Evolutionary conservation across 2,797 vertebrate species (phyloP).

Genomic region (Avahi laniger): DNA sequence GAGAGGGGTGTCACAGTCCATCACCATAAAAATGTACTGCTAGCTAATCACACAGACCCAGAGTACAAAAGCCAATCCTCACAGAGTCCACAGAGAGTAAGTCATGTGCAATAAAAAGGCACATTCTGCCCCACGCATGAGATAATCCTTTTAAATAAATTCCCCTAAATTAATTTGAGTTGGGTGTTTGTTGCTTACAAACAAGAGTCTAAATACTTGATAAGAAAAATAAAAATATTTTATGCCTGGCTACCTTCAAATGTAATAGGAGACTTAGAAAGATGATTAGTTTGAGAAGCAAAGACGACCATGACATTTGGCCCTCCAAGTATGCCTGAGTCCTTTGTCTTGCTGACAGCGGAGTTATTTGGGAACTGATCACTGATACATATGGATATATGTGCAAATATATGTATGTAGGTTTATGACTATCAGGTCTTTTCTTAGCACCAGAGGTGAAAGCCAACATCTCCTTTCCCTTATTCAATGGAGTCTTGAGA

Average conservation of each 20-base stretch:
- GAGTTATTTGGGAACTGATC: not conserved
- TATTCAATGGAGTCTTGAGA: not conserved
- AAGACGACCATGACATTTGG: not conserved
- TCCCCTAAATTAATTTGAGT: not conserved
- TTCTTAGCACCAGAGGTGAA: not conserved
- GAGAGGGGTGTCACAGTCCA: not conserved
- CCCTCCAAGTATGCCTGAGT: not conserved
- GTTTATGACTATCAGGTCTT: not conserved
- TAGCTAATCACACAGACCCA: not conserved
- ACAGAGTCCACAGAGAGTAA: not conserved
- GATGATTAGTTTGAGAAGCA: not conserved
- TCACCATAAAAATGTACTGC: not conserved
- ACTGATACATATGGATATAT: not conserved
- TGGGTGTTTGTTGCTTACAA: not conserved
- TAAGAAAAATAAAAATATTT: not conserved
- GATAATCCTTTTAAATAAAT: constrained; percentile 1
- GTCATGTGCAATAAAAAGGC: not conserved
- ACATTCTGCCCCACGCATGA: not conserved
- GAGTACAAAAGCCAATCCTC: not conserved
- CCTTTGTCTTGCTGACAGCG: not conserved
- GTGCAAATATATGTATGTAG: not conserved
- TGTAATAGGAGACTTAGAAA: not conserved
- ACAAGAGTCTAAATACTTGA: constrained; percentile 14
- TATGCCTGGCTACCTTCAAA: not conserved
- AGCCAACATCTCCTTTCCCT: not conserved